Conservation (phyloP, 2,888 invertebrate genomes). For the Mayetiola destructor region DNA sequence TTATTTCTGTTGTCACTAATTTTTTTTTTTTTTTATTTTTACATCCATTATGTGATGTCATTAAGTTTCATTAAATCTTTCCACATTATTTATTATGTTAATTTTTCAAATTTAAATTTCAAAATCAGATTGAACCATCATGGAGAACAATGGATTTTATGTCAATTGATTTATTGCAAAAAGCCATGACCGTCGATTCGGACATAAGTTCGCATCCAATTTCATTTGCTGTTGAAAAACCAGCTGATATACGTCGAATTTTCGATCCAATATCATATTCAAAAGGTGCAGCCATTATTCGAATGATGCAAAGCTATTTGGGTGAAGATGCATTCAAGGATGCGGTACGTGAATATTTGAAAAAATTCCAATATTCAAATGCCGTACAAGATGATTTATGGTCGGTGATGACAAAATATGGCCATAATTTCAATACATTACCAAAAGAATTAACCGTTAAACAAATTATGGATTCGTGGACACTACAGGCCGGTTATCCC, state of each 20-base stretch:
- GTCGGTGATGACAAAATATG: constrained; percentile 45
- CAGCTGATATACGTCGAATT: constrained; percentile 47
- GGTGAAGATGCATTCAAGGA: constrained; percentile 44
- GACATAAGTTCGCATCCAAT: constrained; percentile 50
- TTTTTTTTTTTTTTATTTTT: too few species aligned
- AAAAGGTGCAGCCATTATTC: constrained; percentile 55
- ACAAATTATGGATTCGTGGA: constrained; percentile 54
- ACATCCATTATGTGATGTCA: too few species aligned
- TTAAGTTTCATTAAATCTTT: not conserved
- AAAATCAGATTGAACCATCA: constrained; percentile 40
- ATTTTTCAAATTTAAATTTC: not conserved
- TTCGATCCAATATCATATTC: constrained; percentile 60
- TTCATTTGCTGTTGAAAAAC: constrained; percentile 44
- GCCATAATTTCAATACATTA: constrained; percentile 32
- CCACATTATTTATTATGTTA: not conserved
- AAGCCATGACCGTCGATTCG: constrained; percentile 45
- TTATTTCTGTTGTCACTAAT: not conserved
- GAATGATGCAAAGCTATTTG: constrained; percentile 57
- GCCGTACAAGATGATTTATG: constrained; percentile 53
- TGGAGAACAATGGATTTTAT: constrained; percentile 46
- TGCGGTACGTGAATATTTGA: constrained; percentile 40
- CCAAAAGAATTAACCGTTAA: constrained; percentile 37
- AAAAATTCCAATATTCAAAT: constrained; percentile 40
- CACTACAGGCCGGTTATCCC: constrained; percentile 51
- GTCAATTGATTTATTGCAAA: constrained; percentile 37